Conservation (phyloP, 2,797 vertebrate genomes). For the Aeoliscus strigatus region DNA sequence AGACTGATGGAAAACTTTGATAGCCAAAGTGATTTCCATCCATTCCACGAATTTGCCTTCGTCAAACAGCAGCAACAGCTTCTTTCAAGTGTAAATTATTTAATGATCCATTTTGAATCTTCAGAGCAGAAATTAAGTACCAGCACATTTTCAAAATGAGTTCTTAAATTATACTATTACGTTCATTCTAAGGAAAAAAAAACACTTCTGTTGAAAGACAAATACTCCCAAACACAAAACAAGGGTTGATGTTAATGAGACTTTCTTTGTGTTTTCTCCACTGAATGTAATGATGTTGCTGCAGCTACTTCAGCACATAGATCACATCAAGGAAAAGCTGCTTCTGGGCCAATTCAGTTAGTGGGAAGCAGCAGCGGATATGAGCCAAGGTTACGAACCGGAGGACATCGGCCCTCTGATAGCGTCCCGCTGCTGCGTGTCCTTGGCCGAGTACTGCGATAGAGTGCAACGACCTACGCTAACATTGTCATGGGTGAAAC, state of each 20-base stretch:
- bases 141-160: slow-evolving; percentile 1
- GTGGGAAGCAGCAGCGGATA: slow-evolving; percentile 51
- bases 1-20: too few relatives aligned
- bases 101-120: slow-evolving; percentile 20
- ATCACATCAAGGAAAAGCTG: slow-evolving; percentile 44
- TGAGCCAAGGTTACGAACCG: slow-evolving; percentile 59
- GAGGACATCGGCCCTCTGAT: slow-evolving; percentile 60
- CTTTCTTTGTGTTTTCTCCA: slow-evolving; percentile 15
- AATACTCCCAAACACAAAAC: not conserved
- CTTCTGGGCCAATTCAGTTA: slow-evolving; percentile 54
- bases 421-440: slow-evolving; percentile 48
- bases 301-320: slow-evolving; percentile 21
- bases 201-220: slow-evolving; percentile 5
- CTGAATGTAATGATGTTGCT: slow-evolving; percentile 11
- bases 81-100: too few relatives aligned
- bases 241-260: slow-evolving; percentile 1
- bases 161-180: too few relatives aligned
- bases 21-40: too few relatives aligned
- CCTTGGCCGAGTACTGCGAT: slow-evolving; percentile 41
- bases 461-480: slow-evolving; percentile 20
- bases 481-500: slow-evolving; percentile 39
- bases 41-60: too few relatives aligned
- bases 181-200: too few relatives aligned
- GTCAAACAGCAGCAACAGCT: slow-evolving; percentile 13
- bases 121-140: slow-evolving; percentile 12